Base-by-base conservation (phyloP, 2,888 invertebrate genomes). In the Euplexia lucipara region DNA sequence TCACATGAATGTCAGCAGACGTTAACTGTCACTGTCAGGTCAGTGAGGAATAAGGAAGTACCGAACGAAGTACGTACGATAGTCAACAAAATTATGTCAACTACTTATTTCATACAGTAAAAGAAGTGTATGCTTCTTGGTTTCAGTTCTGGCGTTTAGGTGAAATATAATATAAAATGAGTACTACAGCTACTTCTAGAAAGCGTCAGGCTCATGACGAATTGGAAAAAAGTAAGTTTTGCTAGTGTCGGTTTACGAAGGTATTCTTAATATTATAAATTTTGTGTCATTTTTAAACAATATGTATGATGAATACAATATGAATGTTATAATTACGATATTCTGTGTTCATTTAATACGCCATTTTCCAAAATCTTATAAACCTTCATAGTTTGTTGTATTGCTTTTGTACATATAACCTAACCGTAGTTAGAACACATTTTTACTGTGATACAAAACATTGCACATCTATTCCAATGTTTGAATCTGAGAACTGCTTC, bases 171-270 rank as follows among this genome's bases (percentile, higher is more conserved):
- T n/a, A 16, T 34, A 73, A 22, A 52, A 73, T 73, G 73, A 73
- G 52, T 37, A 37, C 52, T 47, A 44, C 10, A 32, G 44, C 53
- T 48, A 12, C 35, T 32, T 44, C 59, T 54, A 86, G 86, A 74
- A 89, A 84, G 44, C 80, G 87, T 18, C 83, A 84, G 32, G 59
- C 75, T 56, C 52, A 41, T 45, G 51, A 45, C 34, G 66, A 75
- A 61, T 39, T 65, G 16, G 56, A 60, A 41, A 70, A 70, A 77
- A 58, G 85, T 84, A 81, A 81, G 79, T 64, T 18, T n/a, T 3
- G 6, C 22, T 12, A 16, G 10, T 42, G n/a, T 45, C 18, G n/a
- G 22, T n/a, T 32, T 45, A 45, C 16, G 4, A 32, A 14, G 5
- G 2, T 3, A 16, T 3, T 10, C 35, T 22, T 12, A 1, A 44